phyloP scores from a whole-genome alignment of 2,797 vertebrate species.

The Adrianichthys oophorus region DNA sequence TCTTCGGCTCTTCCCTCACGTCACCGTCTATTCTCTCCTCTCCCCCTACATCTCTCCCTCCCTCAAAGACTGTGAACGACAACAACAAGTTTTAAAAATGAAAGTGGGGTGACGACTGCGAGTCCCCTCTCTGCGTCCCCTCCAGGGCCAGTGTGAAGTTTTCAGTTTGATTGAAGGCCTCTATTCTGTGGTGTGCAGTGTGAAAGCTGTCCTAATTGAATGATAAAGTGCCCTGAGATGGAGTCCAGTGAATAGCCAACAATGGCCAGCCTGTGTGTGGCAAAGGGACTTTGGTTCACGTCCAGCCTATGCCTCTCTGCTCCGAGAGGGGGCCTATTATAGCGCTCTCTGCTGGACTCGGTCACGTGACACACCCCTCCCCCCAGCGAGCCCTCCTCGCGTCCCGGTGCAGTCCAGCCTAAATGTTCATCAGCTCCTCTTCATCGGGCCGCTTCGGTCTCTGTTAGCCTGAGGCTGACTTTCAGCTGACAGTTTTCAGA shows the following conservation, averaged over 20 bases:
- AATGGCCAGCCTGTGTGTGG: constrained; percentile 85
- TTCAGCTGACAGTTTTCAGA: not conserved
- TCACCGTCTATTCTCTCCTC: constrained; percentile 29
- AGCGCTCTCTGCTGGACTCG: constrained; percentile 77
- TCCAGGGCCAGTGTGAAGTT: constrained; percentile 82
- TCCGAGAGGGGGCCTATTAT: constrained; percentile 82
- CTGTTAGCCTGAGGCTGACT: constrained; percentile 56
- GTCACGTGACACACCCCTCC: constrained; percentile 66
- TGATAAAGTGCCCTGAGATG: constrained; percentile 86
- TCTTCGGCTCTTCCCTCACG: constrained; percentile 38
- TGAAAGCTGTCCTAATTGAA: constrained; percentile 89
- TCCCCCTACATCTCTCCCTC: constrained; percentile 1
- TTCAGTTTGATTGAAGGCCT: constrained; percentile 84
- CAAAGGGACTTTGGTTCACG: constrained; percentile 81
- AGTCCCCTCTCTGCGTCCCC: constrained; percentile 67
- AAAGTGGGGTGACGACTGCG: constrained; percentile 71
- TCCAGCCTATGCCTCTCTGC: constrained; percentile 79
- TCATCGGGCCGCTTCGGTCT: constrained; percentile 60
- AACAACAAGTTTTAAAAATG: constrained; percentile 66
- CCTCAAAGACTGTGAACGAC: constrained; percentile 44
- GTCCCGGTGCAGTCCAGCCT: constrained; percentile 40
- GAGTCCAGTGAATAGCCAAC: constrained; percentile 82
- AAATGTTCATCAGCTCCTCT: constrained; percentile 53
- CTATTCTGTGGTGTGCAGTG: constrained; percentile 81
- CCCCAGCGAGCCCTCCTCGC: constrained; percentile 4